phyloP scores from a whole-genome alignment of 2,888 invertebrate species.

The Clunio marinus region DNA sequence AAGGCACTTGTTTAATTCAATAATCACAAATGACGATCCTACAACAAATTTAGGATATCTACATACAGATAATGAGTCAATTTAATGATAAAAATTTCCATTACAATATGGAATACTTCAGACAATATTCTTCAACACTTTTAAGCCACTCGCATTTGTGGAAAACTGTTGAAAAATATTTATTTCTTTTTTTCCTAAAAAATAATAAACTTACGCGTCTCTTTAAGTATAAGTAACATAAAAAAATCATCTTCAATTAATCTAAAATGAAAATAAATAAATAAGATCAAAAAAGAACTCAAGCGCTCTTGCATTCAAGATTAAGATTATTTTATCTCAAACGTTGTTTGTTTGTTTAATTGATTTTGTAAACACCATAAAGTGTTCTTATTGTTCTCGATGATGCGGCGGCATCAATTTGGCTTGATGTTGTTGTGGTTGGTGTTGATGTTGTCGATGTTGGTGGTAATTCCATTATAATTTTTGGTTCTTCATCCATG shows the following conservation, averaged over 20 bases:
- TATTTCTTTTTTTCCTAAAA: conserved; percentile 11
- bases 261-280: conserved; percentile 27
- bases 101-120: conserved; percentile 28
- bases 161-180: conserved; percentile 30
- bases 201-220: not conserved
- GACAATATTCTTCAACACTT: conserved; percentile 18
- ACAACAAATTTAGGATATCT: conserved; percentile 14
- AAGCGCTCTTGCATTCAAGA: not conserved
- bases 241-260: too few species aligned
- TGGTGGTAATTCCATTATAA: conserved; percentile 30
- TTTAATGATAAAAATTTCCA: conserved; percentile 11
- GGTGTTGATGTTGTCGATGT: not conserved
- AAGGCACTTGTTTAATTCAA: conserved; percentile 2
- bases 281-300: conserved; percentile 11
- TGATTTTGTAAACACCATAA: conserved; percentile 9
- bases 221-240: not conserved
- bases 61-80: not conserved
- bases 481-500: conserved; percentile 35
- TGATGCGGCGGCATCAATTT: too few species aligned
- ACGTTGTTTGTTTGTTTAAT: not conserved
- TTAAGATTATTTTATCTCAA: not conserved
- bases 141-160: not conserved
- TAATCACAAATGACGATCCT: conserved; percentile 23
- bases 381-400: conserved; percentile 28
- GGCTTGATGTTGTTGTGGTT: not conserved